Conservation (phyloP, 2,888 invertebrate species). For the Phyllotreta striolata region DNA sequence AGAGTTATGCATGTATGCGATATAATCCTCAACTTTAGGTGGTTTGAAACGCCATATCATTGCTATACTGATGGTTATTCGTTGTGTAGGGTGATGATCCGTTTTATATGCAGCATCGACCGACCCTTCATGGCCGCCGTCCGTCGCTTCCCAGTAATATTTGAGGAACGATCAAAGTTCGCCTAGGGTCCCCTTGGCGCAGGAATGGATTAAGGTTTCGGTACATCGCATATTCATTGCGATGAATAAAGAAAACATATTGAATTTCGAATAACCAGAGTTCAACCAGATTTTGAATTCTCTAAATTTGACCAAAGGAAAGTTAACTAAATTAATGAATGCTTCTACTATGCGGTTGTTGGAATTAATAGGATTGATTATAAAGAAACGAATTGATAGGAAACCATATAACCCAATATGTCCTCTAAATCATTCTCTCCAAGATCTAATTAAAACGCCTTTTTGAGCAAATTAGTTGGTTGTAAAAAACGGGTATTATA, state of each 20-base stretch:
- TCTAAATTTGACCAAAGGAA: too few relatives aligned
- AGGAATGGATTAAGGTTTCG: constrained; percentile 1
- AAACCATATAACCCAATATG: too few relatives aligned
- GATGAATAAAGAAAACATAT: too few relatives aligned
- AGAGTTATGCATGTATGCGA: constrained; percentile 5
- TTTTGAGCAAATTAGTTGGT: background rate
- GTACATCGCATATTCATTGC: too few relatives aligned
- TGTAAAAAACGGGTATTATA: background rate
- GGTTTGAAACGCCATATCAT: constrained; percentile 33
- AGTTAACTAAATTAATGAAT: too few relatives aligned
- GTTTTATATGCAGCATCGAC: constrained; percentile 56
- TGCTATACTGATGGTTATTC: constrained; percentile 45
- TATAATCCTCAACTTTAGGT: constrained; percentile 28
- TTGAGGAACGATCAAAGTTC: constrained; percentile 46
- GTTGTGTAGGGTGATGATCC: constrained; percentile 51
- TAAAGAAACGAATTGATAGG: too few relatives aligned
- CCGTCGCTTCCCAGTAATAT: constrained; percentile 43
- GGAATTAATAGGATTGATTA: too few relatives aligned
- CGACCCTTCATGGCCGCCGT: constrained; percentile 38
- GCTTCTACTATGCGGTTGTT: too few relatives aligned
- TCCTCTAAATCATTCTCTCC: too few relatives aligned
- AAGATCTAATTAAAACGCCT: too few relatives aligned
- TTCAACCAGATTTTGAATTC: too few relatives aligned
- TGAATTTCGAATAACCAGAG: too few relatives aligned
- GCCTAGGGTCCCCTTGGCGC: constrained; percentile 39